Evolutionary conservation across 1,140 invertebrate species (phyloP), one percentile per base, ranked within the genome.

Genomic region (Diorhabda elongata): DNA sequence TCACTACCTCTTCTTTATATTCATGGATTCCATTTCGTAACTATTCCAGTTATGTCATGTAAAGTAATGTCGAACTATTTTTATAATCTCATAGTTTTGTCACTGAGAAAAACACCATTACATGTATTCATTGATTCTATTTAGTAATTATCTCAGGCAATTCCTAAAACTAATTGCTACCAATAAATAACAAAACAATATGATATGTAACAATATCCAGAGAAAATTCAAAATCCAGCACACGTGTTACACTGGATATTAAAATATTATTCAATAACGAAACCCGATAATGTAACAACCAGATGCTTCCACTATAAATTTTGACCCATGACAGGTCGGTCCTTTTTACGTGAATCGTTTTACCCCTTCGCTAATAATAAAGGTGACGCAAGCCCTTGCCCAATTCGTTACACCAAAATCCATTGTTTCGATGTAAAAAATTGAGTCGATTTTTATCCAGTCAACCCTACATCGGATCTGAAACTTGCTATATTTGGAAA

Each of bases 261-360:
- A 52, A 52, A 52, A 52, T 6, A 52, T 52, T 52, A 52, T 52
- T 52, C 47, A 52, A 52, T 52, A 52, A 52, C 47, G 47, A 6
- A n/a, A 52, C 47, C 47, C 47, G 47, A 52, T 52, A 52, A 52
- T 52, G 47, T 52, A 52, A 52, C n/a, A 52, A 52, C 47, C 47
- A 52, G 47, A 52, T 52, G 47, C 47, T 52, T 52, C 47, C 47
- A 52, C 47, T 52, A 52, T 52, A 52, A 52, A 52, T 52, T 52
- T 52, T 52, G 47, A 52, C 47, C 47, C 47, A 52, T n/a, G 47
- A 52, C 47, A n/a, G 6, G 47, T n/a, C 47, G n/a, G 47, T n/a
- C 47, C 47, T 52, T 52, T 52, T 52, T 52, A n/a, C 47, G n/a
- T n/a, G 6, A 52, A 8, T n/a, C 47, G 47, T n/a, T 52, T 52